Evolutionary conservation across 2,797 vertebrate genomes (phyloP).

Genomic region (Sebastolobus altivelis): DNA sequence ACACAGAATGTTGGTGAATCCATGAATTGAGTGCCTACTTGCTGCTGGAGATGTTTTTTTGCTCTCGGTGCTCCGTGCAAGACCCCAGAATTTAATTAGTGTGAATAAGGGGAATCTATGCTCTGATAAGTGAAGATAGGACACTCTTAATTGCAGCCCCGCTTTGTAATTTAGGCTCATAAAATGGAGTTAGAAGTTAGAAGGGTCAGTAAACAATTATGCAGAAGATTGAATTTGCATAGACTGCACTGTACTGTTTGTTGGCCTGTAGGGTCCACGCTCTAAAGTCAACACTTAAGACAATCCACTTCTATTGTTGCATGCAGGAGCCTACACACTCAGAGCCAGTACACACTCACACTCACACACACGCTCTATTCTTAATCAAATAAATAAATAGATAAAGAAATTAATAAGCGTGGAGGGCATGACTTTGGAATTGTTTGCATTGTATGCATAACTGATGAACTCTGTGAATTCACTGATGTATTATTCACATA

Average conservation of each 20-base stretch:
- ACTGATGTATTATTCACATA: conserved; percentile 47
- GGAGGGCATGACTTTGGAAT: conserved; percentile 54
- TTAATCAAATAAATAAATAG: conserved; percentile 46
- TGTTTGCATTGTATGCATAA: conserved; percentile 44
- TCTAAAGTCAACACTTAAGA: background rate
- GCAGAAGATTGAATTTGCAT: conserved; percentile 6
- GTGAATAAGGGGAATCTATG: conserved; percentile 16
- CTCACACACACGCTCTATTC: background rate
- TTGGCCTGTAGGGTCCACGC: background rate
- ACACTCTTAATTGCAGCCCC: conserved; percentile 1
- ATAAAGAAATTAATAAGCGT: conserved; percentile 41
- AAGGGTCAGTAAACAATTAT: conserved; percentile 26
- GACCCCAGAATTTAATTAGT: conserved; percentile 15
- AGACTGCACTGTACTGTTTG: background rate
- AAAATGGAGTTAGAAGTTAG: background rate
- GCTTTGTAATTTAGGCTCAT: conserved; percentile 22
- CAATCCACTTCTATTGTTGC: background rate
- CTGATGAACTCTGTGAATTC: conserved; percentile 32
- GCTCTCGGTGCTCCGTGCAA: background rate
- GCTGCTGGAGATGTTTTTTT: background rate
- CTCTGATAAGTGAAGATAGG: conserved; percentile 9
- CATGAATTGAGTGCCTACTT: background rate
- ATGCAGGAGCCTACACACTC: background rate
- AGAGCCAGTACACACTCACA: background rate
- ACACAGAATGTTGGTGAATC: background rate